phyloP scores from a whole-genome alignment of 2,113 vertebrate genomes.

The Channa maculata region DNA sequence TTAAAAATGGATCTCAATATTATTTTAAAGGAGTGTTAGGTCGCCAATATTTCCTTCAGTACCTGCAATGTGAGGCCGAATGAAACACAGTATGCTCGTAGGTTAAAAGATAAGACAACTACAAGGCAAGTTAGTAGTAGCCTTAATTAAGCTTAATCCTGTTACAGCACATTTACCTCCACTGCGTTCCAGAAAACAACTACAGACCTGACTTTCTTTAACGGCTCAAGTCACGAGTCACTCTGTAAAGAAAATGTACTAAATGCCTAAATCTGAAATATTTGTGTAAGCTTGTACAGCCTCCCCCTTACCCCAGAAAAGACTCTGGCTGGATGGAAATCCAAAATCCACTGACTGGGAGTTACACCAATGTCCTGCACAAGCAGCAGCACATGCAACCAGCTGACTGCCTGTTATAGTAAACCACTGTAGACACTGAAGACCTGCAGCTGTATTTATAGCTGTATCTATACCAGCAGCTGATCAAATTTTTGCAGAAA shows the following conservation, averaged over 20 bases:
- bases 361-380: slow-evolving; percentile 55
- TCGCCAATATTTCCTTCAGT: slow-evolving; percentile 24
- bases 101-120: slow-evolving; percentile 21
- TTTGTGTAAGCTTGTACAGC: not conserved
- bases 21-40: slow-evolving; percentile 22
- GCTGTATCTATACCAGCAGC: slow-evolving; percentile 53
- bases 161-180: slow-evolving; percentile 3
- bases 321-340: slow-evolving; percentile 43
- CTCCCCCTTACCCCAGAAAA: slow-evolving; percentile 54
- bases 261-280: slow-evolving; percentile 22
- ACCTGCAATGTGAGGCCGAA: slow-evolving; percentile 16
- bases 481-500: slow-evolving; percentile 43
- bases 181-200: slow-evolving; percentile 1
- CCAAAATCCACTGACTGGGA: slow-evolving; percentile 43
- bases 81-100: slow-evolving; percentile 1
- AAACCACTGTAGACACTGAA: slow-evolving; percentile 64
- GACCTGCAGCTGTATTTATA: slow-evolving; percentile 76
- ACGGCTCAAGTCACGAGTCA: slow-evolving; percentile 3
- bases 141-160: slow-evolving; percentile 29
- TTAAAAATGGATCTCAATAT: slow-evolving; percentile 59
- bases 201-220: not conserved
- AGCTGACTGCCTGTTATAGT: slow-evolving; percentile 76
- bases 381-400: slow-evolving; percentile 51
- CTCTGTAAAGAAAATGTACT: slow-evolving; percentile 8
- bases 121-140: slow-evolving; percentile 9